These are phyloP conservation scores for Drosophila kepulauana DNA, from an alignment of 1,140 invertebrate genomes.

Conservation along the genomic window DNA sequence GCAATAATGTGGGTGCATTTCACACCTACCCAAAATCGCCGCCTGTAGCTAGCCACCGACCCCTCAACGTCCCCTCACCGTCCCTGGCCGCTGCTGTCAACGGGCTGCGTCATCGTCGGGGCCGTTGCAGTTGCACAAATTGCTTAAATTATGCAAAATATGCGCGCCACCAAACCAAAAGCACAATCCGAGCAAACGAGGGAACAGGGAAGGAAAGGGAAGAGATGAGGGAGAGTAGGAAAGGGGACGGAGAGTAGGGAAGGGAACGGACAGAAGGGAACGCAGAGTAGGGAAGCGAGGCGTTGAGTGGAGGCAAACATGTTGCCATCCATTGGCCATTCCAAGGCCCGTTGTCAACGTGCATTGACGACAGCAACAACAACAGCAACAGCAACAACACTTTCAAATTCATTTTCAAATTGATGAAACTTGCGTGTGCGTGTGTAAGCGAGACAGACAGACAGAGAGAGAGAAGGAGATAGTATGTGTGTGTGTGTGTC, in stretches of 20 bases:
- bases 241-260: neutral
- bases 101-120: slow-evolving; percentile 28
- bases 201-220: neutral
- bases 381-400: slow-evolving; percentile 60
- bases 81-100: slow-evolving; percentile 33
- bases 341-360: slow-evolving; percentile 46
- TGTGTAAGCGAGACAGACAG: neutral
- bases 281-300: neutral
- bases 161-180: slow-evolving; percentile 71
- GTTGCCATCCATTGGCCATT: slow-evolving; percentile 34
- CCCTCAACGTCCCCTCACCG: neutral
- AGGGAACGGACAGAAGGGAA: neutral
- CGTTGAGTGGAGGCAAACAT: slow-evolving; percentile 24
- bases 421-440: slow-evolving; percentile 66
- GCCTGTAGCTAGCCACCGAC: neutral
- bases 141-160: slow-evolving; percentile 84
- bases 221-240: neutral
- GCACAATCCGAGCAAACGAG: slow-evolving; percentile 50
- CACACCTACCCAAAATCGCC: slow-evolving; percentile 38
- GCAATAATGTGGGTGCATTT: slow-evolving; percentile 68
- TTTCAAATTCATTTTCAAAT: slow-evolving; percentile 83
- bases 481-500: slow-evolving; percentile 17
- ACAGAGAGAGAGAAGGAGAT: too few relatives aligned
- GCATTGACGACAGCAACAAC: slow-evolving; percentile 25
- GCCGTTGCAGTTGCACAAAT: slow-evolving; percentile 74